Evolutionary conservation across 2,888 invertebrate genomes (phyloP), one percentile per base, ranked within the genome.

Genomic region (Elgonia sp.): DNA sequence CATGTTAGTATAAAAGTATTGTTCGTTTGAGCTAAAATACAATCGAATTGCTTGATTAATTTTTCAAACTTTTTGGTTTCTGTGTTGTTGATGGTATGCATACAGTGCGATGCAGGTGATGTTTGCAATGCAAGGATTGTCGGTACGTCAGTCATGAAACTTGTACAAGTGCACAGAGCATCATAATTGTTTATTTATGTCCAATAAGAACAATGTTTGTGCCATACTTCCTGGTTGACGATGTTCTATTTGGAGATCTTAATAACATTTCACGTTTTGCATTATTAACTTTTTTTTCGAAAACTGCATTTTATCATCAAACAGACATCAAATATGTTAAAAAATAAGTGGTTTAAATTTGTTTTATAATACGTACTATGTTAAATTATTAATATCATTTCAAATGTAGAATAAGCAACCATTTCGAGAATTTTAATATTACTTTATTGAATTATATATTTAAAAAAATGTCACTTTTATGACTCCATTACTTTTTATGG

Each of bases 161-260:
- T 84, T 70, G 50, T 70, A 69, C 55, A 53, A 77, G 20, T 69
- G 57, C 18, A 57, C 55, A 40, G 42, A 69, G 62, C 69, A 84
- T 70, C 39, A 62, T 62, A 70, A 84, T 77, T 84, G 21, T 55
- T 67, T 77, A 84, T 84, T 77, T 84, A 69, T 42, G 60, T n/a
- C 39, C 60, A 20, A 69, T 40, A 70, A 42, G 62, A 77, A 83
- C 60, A 63, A 37, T 57, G 55, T 37, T 1, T 6, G 37, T 18
- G 4, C 29, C 53, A 29, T n/a, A 40, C 53, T 3, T n/a, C 0
- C 50, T 37, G 53, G 37, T 18, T 70, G 70, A 67, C 21, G 21
- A 10, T 20, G 21, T 21, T 46, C 10, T 46, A 16, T 46, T 10
- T 21, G 10, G n/a, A 65, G n/a, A 62, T 62, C 20, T 29, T 5